Evolutionary conservation across 2,888 invertebrate species (phyloP).

Genomic region (Callosobruchus maculatus): DNA sequence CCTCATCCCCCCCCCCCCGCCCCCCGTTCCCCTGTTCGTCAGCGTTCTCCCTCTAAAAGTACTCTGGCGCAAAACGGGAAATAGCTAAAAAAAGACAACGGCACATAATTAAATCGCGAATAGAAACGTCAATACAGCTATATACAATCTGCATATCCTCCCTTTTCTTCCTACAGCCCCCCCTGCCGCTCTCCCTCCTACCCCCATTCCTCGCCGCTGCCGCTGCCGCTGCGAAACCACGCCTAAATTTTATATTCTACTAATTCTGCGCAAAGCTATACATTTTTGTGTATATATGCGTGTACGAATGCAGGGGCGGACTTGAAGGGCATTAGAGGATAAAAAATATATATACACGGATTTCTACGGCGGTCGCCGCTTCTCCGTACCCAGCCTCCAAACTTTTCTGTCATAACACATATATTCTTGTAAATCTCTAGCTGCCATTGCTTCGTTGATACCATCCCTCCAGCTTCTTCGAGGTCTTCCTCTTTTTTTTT

Average conservation of each 20-base stretch:
- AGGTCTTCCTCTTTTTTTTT: no score
- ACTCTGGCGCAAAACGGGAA: neutral
- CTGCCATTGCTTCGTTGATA: no score
- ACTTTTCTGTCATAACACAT: no score
- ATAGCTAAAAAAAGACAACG: conserved; percentile 37
- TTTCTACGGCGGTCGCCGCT: no score
- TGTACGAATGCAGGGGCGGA: neutral
- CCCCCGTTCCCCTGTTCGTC: neutral
- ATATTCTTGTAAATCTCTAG: no score
- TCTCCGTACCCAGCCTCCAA: no score
- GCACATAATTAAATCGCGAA: conserved; percentile 50
- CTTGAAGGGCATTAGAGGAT: neutral
- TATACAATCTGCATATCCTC: conserved; percentile 41
- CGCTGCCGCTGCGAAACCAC: conserved; percentile 36
- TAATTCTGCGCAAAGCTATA: conserved; percentile 49
- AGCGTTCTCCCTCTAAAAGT: neutral
- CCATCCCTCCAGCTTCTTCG: no score
- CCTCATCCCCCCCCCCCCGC: neutral
- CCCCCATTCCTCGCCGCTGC: conserved; percentile 18
- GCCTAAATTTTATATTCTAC: conserved; percentile 50
- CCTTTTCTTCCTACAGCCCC: conserved; percentile 18
- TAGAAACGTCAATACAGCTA: conserved; percentile 50
- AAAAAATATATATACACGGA: no score
- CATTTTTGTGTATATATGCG: conserved; percentile 38
- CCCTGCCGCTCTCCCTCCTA: conserved; percentile 16